Evolutionary conservation across 2,888 invertebrate genomes (phyloP), one percentile per base, ranked within the genome.

Genomic region (Pimpla rufipes): DNA sequence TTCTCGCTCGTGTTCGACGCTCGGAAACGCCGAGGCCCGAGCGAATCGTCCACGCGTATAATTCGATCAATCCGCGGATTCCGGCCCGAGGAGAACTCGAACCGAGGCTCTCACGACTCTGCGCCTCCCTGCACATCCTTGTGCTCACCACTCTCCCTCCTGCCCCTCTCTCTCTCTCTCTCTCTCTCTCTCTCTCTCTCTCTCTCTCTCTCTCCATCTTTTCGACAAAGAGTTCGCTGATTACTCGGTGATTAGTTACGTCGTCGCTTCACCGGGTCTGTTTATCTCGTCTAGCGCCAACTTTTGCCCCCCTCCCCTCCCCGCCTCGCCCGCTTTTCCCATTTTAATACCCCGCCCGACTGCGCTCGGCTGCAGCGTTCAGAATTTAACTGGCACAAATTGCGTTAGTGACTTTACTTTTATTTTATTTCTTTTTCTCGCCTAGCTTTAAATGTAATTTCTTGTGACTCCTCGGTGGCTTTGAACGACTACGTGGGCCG

Each of bases 61-160:
- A 62, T 16, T 62, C 37, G 62, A 62, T 40, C 37, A 62, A 62
- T 37, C 35, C n/a, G 10, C 37, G 62, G 47, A 62, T n/a, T n/a
- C n/a, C n/a, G n/a, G n/a, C n/a, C n/a, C n/a, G n/a, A 5, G 29
- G 29, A 29, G 29, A 37, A 37, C 62, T 37, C 37, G 37, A 8
- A 62, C 10, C 37, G 16, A 18, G 62, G 37, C 37, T 37, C n/a
- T n/a, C n/a, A n/a, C n/a, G n/a, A 16, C 29, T 2, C n/a, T 29
- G 3, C 4, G 11, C 16, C 37, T 37, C 5, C n/a, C 35, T 47
- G 16, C 29, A 6, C 23, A 29, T 3, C 29, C 29, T 23, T 57
- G 57, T 13, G 57, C 37, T n/a, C 16, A 6, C 37, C 8, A n/a
- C n/a, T 37, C n/a, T 37, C 37, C 5, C 59, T 47, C 47, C n/a